Base-by-base conservation (phyloP, 2,797 vertebrate species). In the Cossypha caffra region DNA sequence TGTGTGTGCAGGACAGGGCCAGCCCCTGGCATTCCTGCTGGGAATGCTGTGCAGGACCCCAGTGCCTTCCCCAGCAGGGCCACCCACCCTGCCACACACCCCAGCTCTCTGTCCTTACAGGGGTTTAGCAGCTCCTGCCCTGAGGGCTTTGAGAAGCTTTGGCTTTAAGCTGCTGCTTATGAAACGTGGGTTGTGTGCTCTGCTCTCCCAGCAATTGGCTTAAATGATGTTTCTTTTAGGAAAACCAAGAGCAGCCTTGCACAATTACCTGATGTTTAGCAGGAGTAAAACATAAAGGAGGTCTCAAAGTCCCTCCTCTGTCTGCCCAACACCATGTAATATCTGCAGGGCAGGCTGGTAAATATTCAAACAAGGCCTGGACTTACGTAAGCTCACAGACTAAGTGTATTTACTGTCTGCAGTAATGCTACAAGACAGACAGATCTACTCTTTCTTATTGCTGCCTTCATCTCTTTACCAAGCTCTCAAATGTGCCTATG, bases 141-240 rank as follows among this genome's bases (percentile, higher is more conserved):
- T 13, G 76, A 68, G 73, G 62, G 26, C 50, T 85, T 73, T 66
- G 66, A 86, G 90, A 58, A 62, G 86, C 90, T 95, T 93, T 87
- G 45, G 57, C 11, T 88, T 93, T 95, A 93, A 93, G 77, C 88
- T 94, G 4, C 63, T 61, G 68, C 86, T 88, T 72, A 77, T 16
- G 64, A 61, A 57, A 75, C 13, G 3, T 26, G 45, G 43, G 52
- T 21, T 90, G 50, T 59, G 9, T 40, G 54, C 33, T 33, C 17
- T 80, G 15, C n/a, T 80, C 38, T 42, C 43, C 19, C 71, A 85
- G 73, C 59, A 52, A 3, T 45, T 63, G 87, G 55, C 61, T 64
- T 67, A 63, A 87, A 42, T 52, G 7, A 47, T 26, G 38, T 20
- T 87, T 54, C 42, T 57, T 55, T 47, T 38, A 48, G 42, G 52